phyloP scores from a whole-genome alignment of 2,888 invertebrate species.

The Temnothorax rugatulus region DNA sequence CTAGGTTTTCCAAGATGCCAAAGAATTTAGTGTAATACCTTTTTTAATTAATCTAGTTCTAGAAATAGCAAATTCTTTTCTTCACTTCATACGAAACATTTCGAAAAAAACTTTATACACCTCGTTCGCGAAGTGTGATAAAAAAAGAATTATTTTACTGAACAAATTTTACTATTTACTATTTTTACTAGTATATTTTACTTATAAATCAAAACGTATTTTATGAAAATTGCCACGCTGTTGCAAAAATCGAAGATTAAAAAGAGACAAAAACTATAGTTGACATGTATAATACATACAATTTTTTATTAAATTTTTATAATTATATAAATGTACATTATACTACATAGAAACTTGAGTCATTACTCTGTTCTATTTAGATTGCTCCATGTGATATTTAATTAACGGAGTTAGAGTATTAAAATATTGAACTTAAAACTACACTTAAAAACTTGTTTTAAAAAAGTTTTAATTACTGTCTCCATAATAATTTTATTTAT shows the following conservation, averaged over 20 bases:
- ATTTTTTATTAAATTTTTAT: too few species aligned
- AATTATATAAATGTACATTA: too few species aligned
- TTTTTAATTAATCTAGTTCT: neutral
- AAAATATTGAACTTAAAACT: neutral
- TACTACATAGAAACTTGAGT: too few species aligned
- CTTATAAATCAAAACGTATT: neutral
- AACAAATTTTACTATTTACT: neutral
- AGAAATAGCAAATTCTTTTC: neutral
- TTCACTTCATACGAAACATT: neutral
- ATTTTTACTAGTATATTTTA: neutral
- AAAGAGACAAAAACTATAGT: neutral
- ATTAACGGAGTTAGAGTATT: neutral
- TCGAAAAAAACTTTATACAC: neutral
- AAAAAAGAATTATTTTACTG: neutral
- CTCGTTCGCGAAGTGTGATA: too few species aligned
- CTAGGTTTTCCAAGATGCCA: neutral
- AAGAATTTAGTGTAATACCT: neutral
- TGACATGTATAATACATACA: too few species aligned
- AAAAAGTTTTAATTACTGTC: neutral
- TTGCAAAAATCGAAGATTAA: conserved; percentile 13
- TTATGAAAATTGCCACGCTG: neutral
- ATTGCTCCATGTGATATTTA: too few species aligned
- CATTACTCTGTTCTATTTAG: too few species aligned
- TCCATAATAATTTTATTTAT: neutral
- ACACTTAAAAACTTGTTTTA: neutral